Conservation (phyloP, 2,888 invertebrate species). For the Zelleria hepariella region DNA sequence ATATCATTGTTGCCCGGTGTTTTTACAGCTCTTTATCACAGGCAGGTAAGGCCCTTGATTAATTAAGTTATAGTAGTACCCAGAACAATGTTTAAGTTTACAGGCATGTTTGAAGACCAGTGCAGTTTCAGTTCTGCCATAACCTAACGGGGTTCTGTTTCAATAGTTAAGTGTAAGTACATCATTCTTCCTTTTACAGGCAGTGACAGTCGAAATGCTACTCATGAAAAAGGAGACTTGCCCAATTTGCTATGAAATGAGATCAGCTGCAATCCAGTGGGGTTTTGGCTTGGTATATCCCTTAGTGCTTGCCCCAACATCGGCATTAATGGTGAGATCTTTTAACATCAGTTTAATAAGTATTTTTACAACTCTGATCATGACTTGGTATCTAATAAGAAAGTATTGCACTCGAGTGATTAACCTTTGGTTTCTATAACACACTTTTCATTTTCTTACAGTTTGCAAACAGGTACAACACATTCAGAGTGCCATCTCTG, state of each 20-base stretch:
- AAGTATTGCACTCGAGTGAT: background rate
- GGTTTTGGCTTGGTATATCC: constrained; percentile 73
- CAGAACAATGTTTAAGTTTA: too few relatives aligned
- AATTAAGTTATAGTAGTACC: too few relatives aligned
- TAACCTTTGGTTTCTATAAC: background rate
- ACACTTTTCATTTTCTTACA: constrained; percentile 38
- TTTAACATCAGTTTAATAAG: background rate
- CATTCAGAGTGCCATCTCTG: constrained; percentile 76
- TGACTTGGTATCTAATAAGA: background rate
- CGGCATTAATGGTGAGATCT: constrained; percentile 71
- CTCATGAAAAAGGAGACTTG: constrained; percentile 70
- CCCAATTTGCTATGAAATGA: constrained; percentile 76
- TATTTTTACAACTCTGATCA: too few relatives aligned
- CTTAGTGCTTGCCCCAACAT: constrained; percentile 69
- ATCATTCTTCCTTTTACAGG: constrained; percentile 45
- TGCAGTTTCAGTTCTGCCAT: background rate
- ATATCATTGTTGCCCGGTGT: constrained; percentile 73
- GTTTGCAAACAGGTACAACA: constrained; percentile 75
- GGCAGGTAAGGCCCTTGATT: constrained; percentile 72
- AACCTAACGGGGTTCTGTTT: background rate
- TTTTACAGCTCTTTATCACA: constrained; percentile 68
- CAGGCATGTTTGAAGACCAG: too few relatives aligned
- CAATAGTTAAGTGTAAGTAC: background rate
- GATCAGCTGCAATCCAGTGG: constrained; percentile 70
- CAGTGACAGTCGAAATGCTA: constrained; percentile 70